Evolutionary conservation across 2,888 invertebrate species (phyloP).

Genomic region (Rhamnusium bicolor): DNA sequence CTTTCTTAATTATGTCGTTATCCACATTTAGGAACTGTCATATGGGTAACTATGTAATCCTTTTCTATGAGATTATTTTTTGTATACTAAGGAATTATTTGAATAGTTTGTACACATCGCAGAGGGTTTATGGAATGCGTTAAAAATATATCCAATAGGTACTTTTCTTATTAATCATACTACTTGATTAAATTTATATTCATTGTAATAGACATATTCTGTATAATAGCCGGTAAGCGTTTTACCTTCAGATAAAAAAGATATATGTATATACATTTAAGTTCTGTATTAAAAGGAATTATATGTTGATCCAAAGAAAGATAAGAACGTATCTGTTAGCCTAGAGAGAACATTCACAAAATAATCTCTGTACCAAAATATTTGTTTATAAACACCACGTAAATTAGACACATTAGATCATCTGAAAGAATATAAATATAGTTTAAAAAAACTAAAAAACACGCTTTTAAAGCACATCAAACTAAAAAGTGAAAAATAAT

Average conservation of each 20-base stretch:
- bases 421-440: too few species aligned
- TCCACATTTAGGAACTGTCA: background rate
- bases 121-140: background rate
- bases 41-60: background rate
- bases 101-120: background rate
- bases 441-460: too few species aligned
- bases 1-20: constrained; percentile 24
- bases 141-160: background rate
- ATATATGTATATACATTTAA: background rate
- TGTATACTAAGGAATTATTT: background rate
- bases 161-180: too few species aligned
- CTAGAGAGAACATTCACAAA: too few species aligned
- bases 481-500: too few species aligned
- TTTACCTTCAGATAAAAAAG: background rate
- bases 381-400: too few species aligned
- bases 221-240: background rate
- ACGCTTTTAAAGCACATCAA: too few species aligned
- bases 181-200: background rate
- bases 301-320: too few species aligned
- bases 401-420: too few species aligned
- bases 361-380: too few species aligned
- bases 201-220: background rate
- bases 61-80: background rate
- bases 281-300: too few species aligned
- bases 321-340: too few species aligned